A percentile compares a stretch with the other conserved stretches of the same genome.
Conservation (phyloP, 2,797 vertebrate species). For the Lacerta viridis region DNA sequence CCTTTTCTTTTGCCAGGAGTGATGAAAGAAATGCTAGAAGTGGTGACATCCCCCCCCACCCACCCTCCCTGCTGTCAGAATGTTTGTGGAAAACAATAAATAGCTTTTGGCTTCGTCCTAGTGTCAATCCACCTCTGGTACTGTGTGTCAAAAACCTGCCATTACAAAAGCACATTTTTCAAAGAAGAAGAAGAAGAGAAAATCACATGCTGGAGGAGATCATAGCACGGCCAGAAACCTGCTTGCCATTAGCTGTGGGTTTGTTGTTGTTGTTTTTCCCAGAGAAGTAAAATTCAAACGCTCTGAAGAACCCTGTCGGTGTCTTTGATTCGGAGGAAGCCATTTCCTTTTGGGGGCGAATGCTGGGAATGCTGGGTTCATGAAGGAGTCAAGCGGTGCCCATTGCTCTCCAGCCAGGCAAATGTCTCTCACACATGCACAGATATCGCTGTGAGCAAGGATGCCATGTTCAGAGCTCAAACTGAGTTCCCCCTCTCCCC, state of each 20-base stretch:
- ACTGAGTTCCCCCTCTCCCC: slow-evolving; percentile 4
- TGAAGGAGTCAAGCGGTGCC: not conserved
- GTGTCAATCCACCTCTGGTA: not conserved
- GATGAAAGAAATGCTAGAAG: not conserved
- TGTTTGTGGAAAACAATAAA: slow-evolving; percentile 18
- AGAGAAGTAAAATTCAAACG: not conserved
- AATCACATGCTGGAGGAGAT: slow-evolving; percentile 6
- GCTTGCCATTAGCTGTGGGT: not conserved
- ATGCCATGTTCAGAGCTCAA: not conserved
- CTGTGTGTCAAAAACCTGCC: not conserved
- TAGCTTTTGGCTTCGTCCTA: not conserved
- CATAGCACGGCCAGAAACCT: not conserved
- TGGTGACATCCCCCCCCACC: not conserved
- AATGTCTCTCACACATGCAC: not conserved
- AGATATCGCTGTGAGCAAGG: not conserved
- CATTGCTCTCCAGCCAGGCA: slow-evolving; percentile 15
- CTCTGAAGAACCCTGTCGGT: slow-evolving; percentile 9
- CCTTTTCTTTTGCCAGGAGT: not conserved
- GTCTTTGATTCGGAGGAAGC: slow-evolving; percentile 48
- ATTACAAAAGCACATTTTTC: slow-evolving; percentile 14
- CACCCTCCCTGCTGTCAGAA: not conserved
- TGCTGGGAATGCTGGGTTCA: not conserved
- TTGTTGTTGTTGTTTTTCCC: not conserved
- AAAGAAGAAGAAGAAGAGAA: too few relatives aligned
- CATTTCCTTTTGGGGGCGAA: not conserved